These are phyloP conservation scores for Climacteris rufus DNA, from an alignment of 2,113 vertebrate species.

Conservation along the genomic window DNA sequence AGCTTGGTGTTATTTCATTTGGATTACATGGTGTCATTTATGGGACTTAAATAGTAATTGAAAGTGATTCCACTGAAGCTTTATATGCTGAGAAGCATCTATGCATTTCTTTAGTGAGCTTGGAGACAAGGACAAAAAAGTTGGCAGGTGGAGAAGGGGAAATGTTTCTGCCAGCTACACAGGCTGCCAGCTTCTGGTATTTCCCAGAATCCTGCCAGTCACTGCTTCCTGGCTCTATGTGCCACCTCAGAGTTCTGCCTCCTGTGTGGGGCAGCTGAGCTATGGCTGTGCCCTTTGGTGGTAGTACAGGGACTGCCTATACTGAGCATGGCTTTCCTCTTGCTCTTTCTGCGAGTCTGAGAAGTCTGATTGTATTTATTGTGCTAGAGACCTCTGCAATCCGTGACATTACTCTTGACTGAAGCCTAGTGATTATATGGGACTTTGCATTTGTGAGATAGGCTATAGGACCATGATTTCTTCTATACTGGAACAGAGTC, in stretches of 20 bases:
- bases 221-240: neutral
- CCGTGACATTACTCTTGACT: neutral
- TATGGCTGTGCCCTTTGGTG: neutral
- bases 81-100: neutral
- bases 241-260: neutral
- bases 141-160: neutral
- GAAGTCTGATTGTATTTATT: neutral
- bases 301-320: neutral
- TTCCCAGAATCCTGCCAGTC: neutral
- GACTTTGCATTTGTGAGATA: neutral
- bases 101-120: neutral
- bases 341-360: neutral
- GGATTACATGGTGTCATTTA: neutral
- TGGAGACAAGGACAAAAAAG: neutral
- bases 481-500: neutral
- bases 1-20: neutral
- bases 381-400: neutral
- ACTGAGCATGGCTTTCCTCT: neutral
- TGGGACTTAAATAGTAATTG: neutral
- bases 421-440: neutral
- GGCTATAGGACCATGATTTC: neutral
- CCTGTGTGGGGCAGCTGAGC: neutral
- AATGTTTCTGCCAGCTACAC: neutral
- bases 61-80: neutral
- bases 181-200: neutral